Conservation (phyloP, 2,888 invertebrate species). For the Synergus itoensis region DNA sequence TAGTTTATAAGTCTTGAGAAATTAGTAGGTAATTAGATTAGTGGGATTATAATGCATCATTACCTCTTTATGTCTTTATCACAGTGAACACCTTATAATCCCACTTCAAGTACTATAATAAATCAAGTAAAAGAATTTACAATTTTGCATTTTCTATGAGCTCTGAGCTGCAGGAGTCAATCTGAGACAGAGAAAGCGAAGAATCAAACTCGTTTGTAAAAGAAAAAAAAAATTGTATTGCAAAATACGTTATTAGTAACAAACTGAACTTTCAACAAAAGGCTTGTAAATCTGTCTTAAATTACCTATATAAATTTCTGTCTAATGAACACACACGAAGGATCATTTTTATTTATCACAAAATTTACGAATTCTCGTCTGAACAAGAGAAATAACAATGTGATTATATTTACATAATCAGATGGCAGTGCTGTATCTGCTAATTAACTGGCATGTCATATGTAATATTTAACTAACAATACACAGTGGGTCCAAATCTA, state of each 20-base stretch:
- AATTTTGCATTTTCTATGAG: too few species aligned
- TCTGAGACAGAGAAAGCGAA: too few species aligned
- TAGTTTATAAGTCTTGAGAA: background rate
- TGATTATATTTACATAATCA: background rate
- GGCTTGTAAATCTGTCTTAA: background rate
- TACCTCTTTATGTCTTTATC: too few species aligned
- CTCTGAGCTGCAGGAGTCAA: too few species aligned
- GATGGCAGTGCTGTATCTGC: too few species aligned
- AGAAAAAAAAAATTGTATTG: background rate
- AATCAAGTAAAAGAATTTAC: too few species aligned
- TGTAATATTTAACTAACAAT: background rate
- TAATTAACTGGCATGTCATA: background rate
- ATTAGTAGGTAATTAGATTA: background rate
- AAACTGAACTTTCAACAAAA: background rate
- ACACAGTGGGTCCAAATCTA: background rate
- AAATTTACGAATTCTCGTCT: background rate
- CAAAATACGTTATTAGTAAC: background rate
- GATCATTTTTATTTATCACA: slow-evolving; percentile 1
- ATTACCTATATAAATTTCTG: background rate
- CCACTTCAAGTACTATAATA: too few species aligned
- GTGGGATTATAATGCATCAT: background rate
- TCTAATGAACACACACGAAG: background rate
- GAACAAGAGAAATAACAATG: background rate
- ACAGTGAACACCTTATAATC: too few species aligned
- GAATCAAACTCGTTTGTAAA: background rate